phyloP scores from a whole-genome alignment of 2,888 invertebrate species.

The Drosophila recens region DNA sequence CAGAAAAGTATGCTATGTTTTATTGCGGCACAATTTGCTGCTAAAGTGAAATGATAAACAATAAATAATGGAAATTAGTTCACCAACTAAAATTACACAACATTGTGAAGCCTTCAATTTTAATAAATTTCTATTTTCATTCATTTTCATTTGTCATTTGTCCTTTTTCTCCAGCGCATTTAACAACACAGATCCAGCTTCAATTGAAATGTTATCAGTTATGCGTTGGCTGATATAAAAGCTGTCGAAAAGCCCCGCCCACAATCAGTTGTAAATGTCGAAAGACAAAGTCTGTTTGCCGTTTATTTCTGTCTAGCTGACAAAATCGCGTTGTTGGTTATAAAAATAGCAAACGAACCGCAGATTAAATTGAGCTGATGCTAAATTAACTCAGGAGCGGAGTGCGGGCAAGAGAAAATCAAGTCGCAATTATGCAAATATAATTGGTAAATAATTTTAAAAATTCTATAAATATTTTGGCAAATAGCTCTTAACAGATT shows the following conservation, averaged over 20 bases:
- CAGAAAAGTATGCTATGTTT: slow-evolving; percentile 1
- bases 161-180: not conserved
- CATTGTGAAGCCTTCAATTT: not conserved
- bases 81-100: too few species aligned
- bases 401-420: not conserved
- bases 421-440: slow-evolving; percentile 1
- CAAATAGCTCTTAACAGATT: not conserved
- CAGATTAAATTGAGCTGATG: slow-evolving; percentile 29
- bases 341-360: slow-evolving; percentile 34
- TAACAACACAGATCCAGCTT: not conserved
- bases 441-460: not conserved
- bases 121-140: slow-evolving; percentile 3
- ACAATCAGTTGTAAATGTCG: slow-evolving; percentile 20
- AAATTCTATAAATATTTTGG: not conserved
- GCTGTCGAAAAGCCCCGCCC: slow-evolving; percentile 3
- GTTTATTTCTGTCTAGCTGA: slow-evolving; percentile 24
- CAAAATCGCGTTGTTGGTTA: slow-evolving; percentile 12
- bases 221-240: slow-evolving; percentile 3
- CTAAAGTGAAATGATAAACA: not conserved
- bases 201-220: slow-evolving; percentile 7
- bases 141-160: not conserved
- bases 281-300: slow-evolving; percentile 5
- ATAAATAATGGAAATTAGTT: too few species aligned
- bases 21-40: not conserved
- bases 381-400: slow-evolving; percentile 22